These are phyloP conservation scores for Dasypolia templi DNA, from an alignment of 2,888 invertebrate species.

Conservation along the genomic window DNA sequence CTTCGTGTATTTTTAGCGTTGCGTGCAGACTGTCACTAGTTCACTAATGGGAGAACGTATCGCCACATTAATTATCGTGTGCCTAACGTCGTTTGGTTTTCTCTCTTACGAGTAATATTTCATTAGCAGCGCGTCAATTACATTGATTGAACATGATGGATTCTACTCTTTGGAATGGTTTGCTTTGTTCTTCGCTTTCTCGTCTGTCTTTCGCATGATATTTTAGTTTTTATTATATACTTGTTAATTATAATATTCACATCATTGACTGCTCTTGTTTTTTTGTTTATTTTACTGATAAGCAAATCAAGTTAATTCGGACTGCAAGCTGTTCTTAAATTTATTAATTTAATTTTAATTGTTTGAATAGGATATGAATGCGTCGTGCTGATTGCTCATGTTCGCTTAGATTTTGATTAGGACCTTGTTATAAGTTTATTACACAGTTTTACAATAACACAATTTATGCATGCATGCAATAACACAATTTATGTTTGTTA, in stretches of 20 bases:
- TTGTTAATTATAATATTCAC: constrained; percentile 26
- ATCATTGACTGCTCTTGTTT: constrained; percentile 32
- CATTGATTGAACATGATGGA: constrained; percentile 65
- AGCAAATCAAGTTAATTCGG: constrained; percentile 5
- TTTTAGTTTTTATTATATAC: constrained; percentile 35
- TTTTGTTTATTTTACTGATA: constrained; percentile 45
- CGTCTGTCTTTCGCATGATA: constrained; percentile 52
- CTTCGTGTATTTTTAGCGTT: constrained; percentile 71
- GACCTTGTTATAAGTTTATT: constrained; percentile 2
- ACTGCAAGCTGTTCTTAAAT: constrained; percentile 7
- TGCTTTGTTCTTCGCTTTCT: constrained; percentile 65
- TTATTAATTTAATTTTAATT: constrained; percentile 15
- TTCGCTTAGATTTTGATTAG: constrained; percentile 9
- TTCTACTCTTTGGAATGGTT: constrained; percentile 63
- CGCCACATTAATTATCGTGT: constrained; percentile 73
- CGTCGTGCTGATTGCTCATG: background rate
- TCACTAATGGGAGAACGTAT: constrained; percentile 63
- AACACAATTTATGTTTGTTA: background rate
- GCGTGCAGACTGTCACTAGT: constrained; percentile 74
- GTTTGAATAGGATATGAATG: background rate
- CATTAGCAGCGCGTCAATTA: constrained; percentile 70
- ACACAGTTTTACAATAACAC: background rate
- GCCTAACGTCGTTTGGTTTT: constrained; percentile 68
- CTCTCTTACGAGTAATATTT: constrained; percentile 69
- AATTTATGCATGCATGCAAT: background rate